These are phyloP conservation scores for Thelaira solivaga DNA, from an alignment of 2,888 invertebrate genomes.

Conservation along the genomic window DNA sequence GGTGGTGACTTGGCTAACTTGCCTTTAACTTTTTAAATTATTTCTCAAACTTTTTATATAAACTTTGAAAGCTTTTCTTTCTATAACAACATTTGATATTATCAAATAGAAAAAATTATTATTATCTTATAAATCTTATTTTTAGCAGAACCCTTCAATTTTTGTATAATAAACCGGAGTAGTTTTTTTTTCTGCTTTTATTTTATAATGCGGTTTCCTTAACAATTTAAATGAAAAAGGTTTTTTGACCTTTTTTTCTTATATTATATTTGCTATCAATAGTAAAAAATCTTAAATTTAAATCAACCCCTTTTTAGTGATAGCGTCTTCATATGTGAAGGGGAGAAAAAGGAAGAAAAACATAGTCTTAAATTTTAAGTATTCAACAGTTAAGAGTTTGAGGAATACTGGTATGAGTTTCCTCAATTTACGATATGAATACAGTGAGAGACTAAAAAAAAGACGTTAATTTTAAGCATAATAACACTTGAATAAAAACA, in stretches of 20 bases:
- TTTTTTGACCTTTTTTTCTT: conserved; percentile 40
- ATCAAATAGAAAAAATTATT: conserved; percentile 40
- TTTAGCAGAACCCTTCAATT: conserved; percentile 33
- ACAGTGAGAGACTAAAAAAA: neutral
- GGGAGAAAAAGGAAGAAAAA: neutral
- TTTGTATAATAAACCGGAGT: neutral
- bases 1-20: too few relatives aligned
- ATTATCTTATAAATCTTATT: conserved; percentile 55
- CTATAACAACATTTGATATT: conserved; percentile 40
- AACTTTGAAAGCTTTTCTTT: neutral
- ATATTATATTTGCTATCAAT: conserved; percentile 11
- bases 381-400: neutral
- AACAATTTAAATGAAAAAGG: conserved; percentile 38
- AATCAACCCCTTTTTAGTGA: conserved; percentile 54
- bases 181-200: conserved; percentile 12
- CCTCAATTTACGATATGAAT: neutral
- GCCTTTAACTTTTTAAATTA: too few relatives aligned
- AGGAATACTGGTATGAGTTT: neutral
- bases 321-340: conserved; percentile 15
- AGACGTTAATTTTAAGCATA: too few relatives aligned
- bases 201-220: conserved; percentile 50
- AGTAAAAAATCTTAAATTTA: conserved; percentile 53
- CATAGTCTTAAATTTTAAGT: neutral
- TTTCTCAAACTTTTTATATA: neutral
- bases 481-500: too few relatives aligned